A percentile compares a stretch with the other conserved stretches of the same genome.
Conservation (phyloP, 2,888 invertebrate species). For the Zygaena filipendulae region DNA sequence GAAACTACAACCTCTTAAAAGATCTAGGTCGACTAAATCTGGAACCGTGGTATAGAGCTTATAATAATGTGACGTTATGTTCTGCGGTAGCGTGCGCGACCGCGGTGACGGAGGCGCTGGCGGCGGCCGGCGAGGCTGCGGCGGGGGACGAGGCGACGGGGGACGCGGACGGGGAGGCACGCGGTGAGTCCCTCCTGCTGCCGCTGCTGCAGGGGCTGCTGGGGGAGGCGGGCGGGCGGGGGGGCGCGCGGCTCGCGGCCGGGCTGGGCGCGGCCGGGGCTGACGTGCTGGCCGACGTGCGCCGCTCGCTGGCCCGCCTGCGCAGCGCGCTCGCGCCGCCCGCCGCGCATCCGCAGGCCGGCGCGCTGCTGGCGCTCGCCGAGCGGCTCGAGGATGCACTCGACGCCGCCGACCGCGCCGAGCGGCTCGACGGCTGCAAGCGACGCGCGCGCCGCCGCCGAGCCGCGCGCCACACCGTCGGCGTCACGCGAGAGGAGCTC, state of each 20-base stretch:
- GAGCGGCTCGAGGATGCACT: conserved; percentile 74
- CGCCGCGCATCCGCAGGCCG: conserved; percentile 58
- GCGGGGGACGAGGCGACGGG: conserved; percentile 25
- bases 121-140: conserved; percentile 37
- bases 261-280: conserved; percentile 65
- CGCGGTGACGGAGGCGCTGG: conserved; percentile 54
- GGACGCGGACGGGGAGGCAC: conserved; percentile 30
- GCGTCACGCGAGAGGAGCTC: conserved; percentile 83
- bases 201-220: conserved; percentile 75
- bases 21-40: no score
- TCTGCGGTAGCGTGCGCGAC: conserved; percentile 47
- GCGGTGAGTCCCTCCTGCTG: conserved; percentile 82
- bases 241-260: conserved; percentile 44
- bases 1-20: no score
- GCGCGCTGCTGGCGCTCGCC: conserved; percentile 75
- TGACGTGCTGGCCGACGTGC: conserved; percentile 78
- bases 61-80: no score
- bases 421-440: conserved; percentile 41
- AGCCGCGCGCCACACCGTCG: conserved; percentile 82
- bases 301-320: conserved; percentile 78
- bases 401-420: conserved; percentile 41
- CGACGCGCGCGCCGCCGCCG: conserved; percentile 69
- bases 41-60: no score
- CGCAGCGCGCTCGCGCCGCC: conserved; percentile 76
- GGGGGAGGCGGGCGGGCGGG: conserved; percentile 72